These are phyloP conservation scores for Cordylochernes scorpioides DNA, from an alignment of 2,888 invertebrate species.

Conservation along the genomic window DNA sequence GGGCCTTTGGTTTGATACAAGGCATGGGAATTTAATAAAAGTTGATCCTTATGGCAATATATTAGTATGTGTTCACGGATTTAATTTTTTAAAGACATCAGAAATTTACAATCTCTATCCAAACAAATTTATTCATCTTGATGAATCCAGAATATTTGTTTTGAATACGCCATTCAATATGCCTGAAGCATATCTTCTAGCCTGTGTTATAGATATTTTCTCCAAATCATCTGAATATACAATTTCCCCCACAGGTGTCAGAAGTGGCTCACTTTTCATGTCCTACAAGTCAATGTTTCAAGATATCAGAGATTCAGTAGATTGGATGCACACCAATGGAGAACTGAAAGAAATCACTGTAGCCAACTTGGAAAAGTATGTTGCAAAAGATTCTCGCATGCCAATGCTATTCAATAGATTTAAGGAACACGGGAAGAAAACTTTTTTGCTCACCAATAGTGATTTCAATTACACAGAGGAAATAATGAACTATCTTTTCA, in stretches of 20 bases:
- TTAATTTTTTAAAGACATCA: constrained; percentile 39
- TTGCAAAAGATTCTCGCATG: constrained; percentile 67
- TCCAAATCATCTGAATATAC: constrained; percentile 61
- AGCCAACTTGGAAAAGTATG: constrained; percentile 62
- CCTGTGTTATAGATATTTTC: constrained; percentile 86
- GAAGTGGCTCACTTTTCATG: constrained; percentile 78
- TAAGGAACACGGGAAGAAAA: constrained; percentile 65
- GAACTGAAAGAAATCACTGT: constrained; percentile 66
- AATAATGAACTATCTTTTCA: no score
- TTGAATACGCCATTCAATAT: constrained; percentile 90
- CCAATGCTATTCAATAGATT: constrained; percentile 67
- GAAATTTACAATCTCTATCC: constrained; percentile 79
- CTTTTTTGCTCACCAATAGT: constrained; percentile 86
- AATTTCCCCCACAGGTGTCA: constrained; percentile 47
- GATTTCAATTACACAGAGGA: constrained; percentile 85
- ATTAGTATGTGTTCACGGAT: constrained; percentile 86
- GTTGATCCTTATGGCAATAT: constrained; percentile 93
- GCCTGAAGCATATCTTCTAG: constrained; percentile 77
- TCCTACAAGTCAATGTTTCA: constrained; percentile 94
- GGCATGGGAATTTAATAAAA: constrained; percentile 84
- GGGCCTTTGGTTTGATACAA: constrained; percentile 91
- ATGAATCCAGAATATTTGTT: constrained; percentile 79
- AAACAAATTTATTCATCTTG: constrained; percentile 81
- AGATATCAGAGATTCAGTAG: constrained; percentile 77
- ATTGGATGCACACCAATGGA: constrained; percentile 53